Base-by-base conservation (phyloP, 2,888 invertebrate species). In the Macropis europaea region DNA sequence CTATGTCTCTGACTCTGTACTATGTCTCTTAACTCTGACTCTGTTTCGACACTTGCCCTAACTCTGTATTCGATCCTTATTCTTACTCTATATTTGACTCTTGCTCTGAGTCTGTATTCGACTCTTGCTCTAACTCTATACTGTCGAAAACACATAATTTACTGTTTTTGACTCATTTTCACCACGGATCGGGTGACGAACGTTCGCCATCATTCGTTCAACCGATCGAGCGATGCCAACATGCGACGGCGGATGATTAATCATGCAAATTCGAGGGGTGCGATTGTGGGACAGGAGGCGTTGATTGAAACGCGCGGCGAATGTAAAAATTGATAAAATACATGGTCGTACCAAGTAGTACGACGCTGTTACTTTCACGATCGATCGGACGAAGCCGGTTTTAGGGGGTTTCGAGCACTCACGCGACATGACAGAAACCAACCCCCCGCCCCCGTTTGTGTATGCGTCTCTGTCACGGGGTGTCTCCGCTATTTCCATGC, bases 311-410 rank as follows among this genome's bases (percentile, higher is more conserved):
- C 61, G 60, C 50, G 17, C 24, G 75, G 73, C 38, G 34, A 54
- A n/a, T 62, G 73, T 63, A 79, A 79, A 79, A 79, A 79, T 71
- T 79, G 67, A 76, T 76, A 73, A 79, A 79, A 78, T 76, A 69
- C 68, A 63, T 67, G 40, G 57, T 36, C 70, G 76, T 76, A 73
- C 73, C 76, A 73, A 76, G 79, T 73, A 61, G 76, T 50, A 54
- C 69, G 56, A 66, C 60, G 53, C 43, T 45, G 64, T 36, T 56
- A 59, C 63, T 67, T 67, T 62, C 53, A 53, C 71, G 67, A 76
- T 80, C 79, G 79, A 79, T 77, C 60, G 77, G 50, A 26, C 26
- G 34, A 53, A 66, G 32, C 50, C 45, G 63, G 48, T 72, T 68
- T 57, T 66, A 30, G 50, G 45, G 47, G 61, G 57, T 56, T 64